These are phyloP conservation scores for Datnioides undecimradiatus DNA, from an alignment of 2,113 vertebrate genomes.

Conservation along the genomic window DNA sequence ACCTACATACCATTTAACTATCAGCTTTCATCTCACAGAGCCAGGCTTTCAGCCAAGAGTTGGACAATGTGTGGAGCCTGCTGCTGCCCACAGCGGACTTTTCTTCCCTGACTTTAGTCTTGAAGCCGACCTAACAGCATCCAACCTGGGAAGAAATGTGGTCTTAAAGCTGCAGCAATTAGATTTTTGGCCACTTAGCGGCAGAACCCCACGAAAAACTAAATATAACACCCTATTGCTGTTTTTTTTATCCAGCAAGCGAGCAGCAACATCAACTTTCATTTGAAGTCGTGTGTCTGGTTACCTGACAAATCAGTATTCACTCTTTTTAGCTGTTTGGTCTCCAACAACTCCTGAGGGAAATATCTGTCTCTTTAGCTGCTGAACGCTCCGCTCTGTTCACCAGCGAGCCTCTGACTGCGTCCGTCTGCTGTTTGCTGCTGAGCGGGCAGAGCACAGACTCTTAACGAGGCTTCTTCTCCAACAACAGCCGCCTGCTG, in stretches of 20 bases:
- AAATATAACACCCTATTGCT: not conserved
- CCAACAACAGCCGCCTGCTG: too few relatives aligned
- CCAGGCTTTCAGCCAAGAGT: not conserved
- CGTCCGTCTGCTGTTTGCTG: too few relatives aligned
- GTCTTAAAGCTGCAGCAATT: not conserved
- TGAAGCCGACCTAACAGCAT: too few relatives aligned
- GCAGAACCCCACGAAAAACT: not conserved
- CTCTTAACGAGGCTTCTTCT: too few relatives aligned
- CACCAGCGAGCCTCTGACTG: too few relatives aligned
- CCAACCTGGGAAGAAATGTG: not conserved
- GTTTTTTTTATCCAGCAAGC: too few relatives aligned
- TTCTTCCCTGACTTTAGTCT: not conserved
- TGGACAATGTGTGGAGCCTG: not conserved
- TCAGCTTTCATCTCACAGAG: not conserved
- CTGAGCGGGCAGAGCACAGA: too few relatives aligned
- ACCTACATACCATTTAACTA: not conserved
- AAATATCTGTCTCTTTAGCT: not conserved
- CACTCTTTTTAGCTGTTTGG: too few relatives aligned
- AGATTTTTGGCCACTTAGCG: not conserved
- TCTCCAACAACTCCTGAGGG: not conserved
- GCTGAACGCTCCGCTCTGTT: too few relatives aligned
- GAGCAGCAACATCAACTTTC: not conserved
- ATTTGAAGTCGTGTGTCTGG: not conserved
- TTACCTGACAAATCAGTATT: not conserved
- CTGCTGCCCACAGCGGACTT: not conserved